Percentiles rank a stretch among this genome's conserved stretches.
Conservation (phyloP, 2,797 vertebrate species). For the Gallirallus australis region DNA sequence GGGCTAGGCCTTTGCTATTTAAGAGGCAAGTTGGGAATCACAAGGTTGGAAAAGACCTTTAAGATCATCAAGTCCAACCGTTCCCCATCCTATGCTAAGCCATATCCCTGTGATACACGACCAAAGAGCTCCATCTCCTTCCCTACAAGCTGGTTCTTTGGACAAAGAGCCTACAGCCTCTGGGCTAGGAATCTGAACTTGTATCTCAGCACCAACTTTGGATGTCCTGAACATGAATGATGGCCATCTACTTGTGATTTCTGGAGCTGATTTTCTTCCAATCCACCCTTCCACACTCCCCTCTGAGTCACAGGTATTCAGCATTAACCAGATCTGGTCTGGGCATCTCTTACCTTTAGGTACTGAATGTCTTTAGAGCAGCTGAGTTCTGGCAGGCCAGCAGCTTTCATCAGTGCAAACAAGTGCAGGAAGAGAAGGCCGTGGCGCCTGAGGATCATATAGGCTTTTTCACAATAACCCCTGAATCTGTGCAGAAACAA, state of each 20-base stretch:
- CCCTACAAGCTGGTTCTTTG: not conserved
- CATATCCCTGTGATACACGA: too few relatives aligned
- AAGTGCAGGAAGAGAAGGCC: constrained; percentile 96
- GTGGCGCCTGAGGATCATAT: constrained; percentile 94
- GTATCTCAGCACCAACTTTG: not conserved
- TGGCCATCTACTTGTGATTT: accelerated
- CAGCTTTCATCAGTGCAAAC: constrained; percentile 97
- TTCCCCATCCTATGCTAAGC: too few relatives aligned
- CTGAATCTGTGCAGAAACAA: constrained; percentile 86
- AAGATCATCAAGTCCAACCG: too few relatives aligned
- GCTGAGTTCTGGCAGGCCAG: constrained; percentile 95
- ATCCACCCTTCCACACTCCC: accelerated
- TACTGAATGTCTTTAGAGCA: constrained; percentile 99
- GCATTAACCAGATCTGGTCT: accelerated
- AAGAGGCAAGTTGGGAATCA: not conserved
- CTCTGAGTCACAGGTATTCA: not conserved
- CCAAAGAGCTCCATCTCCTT: not conserved
- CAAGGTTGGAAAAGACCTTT: too few relatives aligned
- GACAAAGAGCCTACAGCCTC: not conserved
- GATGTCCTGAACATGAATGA: accelerated
- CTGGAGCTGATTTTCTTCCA: not conserved
- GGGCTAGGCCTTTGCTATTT: too few relatives aligned
- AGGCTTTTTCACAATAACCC: constrained; percentile 93
- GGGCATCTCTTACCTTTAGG: constrained; percentile 86
- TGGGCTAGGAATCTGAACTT: not conserved